These are phyloP conservation scores for Megatriorchis doriae DNA, from an alignment of 2,113 vertebrate species.

Conservation along the genomic window DNA sequence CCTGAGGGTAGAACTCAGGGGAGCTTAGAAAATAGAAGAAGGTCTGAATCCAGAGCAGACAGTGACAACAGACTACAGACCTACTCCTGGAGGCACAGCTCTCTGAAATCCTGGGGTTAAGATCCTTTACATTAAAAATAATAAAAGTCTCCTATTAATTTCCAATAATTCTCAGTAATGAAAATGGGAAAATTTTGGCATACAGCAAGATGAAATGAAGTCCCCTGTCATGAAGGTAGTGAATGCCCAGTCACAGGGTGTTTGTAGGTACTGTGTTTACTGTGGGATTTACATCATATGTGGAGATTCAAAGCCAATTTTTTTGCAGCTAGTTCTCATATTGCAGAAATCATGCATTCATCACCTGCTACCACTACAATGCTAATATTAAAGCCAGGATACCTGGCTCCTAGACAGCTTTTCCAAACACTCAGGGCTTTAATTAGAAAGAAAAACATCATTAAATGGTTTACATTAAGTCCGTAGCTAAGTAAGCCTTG, in stretches of 20 bases:
- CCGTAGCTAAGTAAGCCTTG: neutral
- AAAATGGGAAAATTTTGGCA: neutral
- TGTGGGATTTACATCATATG: neutral
- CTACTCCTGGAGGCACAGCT: neutral
- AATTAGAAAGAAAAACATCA: neutral
- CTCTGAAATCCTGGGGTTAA: neutral
- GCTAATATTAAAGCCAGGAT: neutral
- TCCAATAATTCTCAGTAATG: neutral
- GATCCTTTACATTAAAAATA: neutral
- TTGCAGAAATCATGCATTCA: neutral
- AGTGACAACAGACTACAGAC: neutral
- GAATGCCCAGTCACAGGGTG: neutral
- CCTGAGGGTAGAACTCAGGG: neutral
- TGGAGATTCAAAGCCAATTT: neutral
- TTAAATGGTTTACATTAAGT: slow-evolving; percentile 3
- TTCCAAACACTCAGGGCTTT: neutral
- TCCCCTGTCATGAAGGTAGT: neutral
- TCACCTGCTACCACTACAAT: neutral
- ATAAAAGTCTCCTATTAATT: neutral
- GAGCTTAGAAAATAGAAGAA: neutral
- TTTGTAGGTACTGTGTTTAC: neutral
- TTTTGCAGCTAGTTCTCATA: neutral
- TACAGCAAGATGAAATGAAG: neutral
- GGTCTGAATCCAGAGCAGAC: neutral
- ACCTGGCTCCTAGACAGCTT: neutral